Base-by-base conservation (phyloP, 1,140 invertebrate species). In the Drosophila auraria region DNA sequence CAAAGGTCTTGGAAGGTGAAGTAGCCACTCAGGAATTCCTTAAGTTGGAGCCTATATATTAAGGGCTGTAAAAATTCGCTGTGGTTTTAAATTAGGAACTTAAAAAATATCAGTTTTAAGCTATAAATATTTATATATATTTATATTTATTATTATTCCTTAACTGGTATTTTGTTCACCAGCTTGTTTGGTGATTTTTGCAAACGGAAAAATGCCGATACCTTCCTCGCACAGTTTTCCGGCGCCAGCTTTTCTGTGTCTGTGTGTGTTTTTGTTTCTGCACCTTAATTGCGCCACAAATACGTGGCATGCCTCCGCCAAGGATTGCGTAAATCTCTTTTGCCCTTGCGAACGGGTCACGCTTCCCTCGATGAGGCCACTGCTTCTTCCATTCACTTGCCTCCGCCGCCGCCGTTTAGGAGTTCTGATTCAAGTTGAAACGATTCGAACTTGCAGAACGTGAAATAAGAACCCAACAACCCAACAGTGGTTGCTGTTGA, bases 271-370 rank as follows among this genome's bases (percentile, higher is more conserved):
- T 51, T 25, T 49, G 56, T 58, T 42, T 42, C 58, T 82, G 80
- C 53, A 66, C 49, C 81, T 68, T 83, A 82, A 83, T 83, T 79
- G 76, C 76, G 76, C 71, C 71, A 68, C 76, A 83, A 83, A 83
- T 79, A 76, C 81, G 81, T 76, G 81, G 57, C 51, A 42, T 56
- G 54, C 68, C 58, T 66, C 62, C 53, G 68, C n/a, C 60, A 64
- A 69, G 59, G 68, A 62, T 72, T 75, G 72, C 68, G 57, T 42
- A 73, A 83, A 83, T 74, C 80, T 61, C 68, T 53, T 66, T 75
- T 50, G 36, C 54, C 30, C 23, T 42, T 75, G 42, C 47, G 15
- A 44, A 57, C n/a, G 64, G 57, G 75, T 82, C 80, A 75, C 69
- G 75, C 64, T 74, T 36, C 6, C 20, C 33, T n/a, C 12, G 11